These are phyloP conservation scores for Silurus asotus DNA, from an alignment of 2,113 vertebrate genomes.

Conservation along the genomic window DNA sequence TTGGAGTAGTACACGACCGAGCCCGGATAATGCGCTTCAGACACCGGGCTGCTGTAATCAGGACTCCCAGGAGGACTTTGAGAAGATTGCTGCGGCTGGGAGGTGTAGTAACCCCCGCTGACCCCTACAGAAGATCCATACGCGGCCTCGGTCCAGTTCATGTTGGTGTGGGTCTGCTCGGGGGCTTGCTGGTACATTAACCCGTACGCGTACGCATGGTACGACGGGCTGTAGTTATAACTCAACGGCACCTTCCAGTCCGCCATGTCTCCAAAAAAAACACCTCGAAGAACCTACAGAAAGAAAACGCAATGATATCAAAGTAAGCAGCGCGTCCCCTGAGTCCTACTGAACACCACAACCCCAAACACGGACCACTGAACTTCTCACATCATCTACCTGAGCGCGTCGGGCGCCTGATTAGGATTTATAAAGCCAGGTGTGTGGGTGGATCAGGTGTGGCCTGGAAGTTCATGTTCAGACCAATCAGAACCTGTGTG, in stretches of 20 bases:
- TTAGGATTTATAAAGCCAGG: constrained; percentile 24
- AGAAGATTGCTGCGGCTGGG: neutral
- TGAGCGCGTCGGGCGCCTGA: rapidly evolving
- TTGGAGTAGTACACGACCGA: constrained; percentile 51
- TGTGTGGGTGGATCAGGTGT: constrained; percentile 50
- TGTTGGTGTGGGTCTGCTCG: constrained; percentile 59
- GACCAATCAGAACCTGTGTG: constrained; percentile 47
- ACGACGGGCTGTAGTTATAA: constrained; percentile 67
- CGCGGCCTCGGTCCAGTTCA: constrained; percentile 58
- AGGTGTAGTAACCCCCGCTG: constrained; percentile 52
- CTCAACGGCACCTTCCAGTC: constrained; percentile 70
- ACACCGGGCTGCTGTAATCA: constrained; percentile 30
- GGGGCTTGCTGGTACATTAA: constrained; percentile 63
- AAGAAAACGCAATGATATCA: too few species aligned
- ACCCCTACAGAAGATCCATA: constrained; percentile 51
- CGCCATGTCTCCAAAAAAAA: constrained; percentile 58
- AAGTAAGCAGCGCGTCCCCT: too few species aligned
- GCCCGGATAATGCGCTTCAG: constrained; percentile 49
- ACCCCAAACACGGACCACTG: too few species aligned
- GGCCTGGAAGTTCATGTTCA: neutral
- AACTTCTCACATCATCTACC: neutral
- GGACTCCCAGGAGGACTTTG: constrained; percentile 59
- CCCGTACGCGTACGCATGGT: constrained; percentile 69
- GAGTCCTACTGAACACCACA: too few species aligned
- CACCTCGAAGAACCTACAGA: too few species aligned